phyloP scores from a whole-genome alignment of 2,888 invertebrate species.

The Ophraella communa region DNA sequence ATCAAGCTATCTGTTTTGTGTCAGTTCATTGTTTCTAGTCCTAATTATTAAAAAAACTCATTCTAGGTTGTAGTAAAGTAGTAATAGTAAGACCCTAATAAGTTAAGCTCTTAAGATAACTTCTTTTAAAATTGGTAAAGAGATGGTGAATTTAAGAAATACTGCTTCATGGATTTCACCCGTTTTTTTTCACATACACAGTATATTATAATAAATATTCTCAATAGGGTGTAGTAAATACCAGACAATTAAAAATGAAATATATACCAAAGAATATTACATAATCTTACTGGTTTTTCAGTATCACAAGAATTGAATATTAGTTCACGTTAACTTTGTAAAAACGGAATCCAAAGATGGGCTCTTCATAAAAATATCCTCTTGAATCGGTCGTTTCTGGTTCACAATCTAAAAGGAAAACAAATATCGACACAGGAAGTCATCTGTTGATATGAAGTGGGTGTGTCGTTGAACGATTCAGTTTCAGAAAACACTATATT shows the following conservation, averaged over 20 bases:
- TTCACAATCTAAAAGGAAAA: conserved; percentile 27
- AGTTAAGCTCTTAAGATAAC: no score
- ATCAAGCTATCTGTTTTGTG: background rate
- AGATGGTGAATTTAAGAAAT: no score
- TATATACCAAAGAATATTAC: background rate
- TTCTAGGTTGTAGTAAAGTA: no score
- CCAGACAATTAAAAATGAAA: background rate
- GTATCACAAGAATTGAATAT: conserved; percentile 28
- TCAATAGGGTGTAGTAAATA: background rate
- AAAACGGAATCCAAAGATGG: conserved; percentile 9
- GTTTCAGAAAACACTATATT: conserved; percentile 50
- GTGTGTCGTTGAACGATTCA: conserved; percentile 53
- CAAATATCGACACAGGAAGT: conserved; percentile 43
- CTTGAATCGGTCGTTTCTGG: conserved; percentile 24
- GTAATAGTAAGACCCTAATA: no score
- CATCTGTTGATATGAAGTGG: conserved; percentile 57
- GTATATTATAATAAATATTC: no score
- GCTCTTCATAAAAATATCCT: conserved; percentile 25
- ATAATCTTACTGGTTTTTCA: background rate
- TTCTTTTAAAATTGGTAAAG: no score
- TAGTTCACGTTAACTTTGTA: conserved; percentile 16
- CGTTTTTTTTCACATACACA: no score
- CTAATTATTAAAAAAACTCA: no score
- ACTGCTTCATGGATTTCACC: no score
- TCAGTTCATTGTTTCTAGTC: background rate